A percentile compares a stretch with the other conserved stretches of the same genome.
These are phyloP conservation scores for Hylaeus volcanicus DNA, from an alignment of 1,140 invertebrate species.

Conservation along the genomic window DNA sequence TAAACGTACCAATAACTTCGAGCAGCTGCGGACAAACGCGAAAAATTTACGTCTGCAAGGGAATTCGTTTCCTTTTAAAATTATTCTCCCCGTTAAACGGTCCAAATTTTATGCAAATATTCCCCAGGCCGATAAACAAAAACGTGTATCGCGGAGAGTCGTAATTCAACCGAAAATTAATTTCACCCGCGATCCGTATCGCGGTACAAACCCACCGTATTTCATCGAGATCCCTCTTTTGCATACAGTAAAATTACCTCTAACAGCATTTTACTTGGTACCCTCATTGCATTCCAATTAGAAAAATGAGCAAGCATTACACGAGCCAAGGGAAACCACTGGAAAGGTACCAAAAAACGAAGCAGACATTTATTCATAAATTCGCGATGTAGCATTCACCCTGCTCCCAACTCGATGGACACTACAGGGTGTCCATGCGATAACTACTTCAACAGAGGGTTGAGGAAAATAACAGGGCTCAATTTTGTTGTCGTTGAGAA, in stretches of 20 bases:
- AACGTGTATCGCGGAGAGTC: not conserved
- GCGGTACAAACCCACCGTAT: not conserved
- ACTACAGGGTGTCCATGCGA: not conserved
- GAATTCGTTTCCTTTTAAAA: not conserved
- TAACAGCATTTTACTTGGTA: not conserved
- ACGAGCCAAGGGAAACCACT: not conserved
- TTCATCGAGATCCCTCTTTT: conserved; percentile 2
- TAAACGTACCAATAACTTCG: no score
- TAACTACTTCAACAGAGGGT: no score
- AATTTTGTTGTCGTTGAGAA: no score
- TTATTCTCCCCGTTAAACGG: not conserved
- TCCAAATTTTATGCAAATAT: not conserved
- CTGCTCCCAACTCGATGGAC: not conserved
- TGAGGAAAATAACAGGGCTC: no score
- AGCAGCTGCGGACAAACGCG: no score
- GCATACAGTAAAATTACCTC: not conserved
- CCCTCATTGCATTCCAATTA: conserved; percentile 9
- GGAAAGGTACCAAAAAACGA: not conserved
- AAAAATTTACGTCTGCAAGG: not conserved
- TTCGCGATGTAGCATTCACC: not conserved
- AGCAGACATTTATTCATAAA: not conserved
- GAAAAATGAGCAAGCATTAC: not conserved
- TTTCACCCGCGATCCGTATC: not conserved
- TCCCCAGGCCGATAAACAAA: not conserved
- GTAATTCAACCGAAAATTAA: conserved; percentile 9